A percentile compares a stretch with the other conserved stretches of the same genome.
phyloP scores from a whole-genome alignment of 2,113 vertebrate species.

The Lepidothrix coronata region DNA sequence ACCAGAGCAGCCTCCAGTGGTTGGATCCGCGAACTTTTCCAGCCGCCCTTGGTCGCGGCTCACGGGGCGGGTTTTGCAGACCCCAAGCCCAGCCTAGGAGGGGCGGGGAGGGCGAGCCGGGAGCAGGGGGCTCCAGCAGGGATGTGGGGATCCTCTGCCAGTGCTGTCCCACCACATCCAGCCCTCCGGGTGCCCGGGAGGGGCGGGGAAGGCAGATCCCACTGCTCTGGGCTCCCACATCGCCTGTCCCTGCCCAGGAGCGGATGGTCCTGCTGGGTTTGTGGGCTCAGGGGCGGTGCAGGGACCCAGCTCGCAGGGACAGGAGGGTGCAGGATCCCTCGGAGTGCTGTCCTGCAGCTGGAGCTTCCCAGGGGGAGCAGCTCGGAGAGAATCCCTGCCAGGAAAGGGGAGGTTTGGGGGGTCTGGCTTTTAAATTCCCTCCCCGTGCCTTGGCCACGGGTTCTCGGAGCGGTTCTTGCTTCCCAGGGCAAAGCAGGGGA shows the following conservation, averaged over 20 bases:
- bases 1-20: constrained; percentile 65
- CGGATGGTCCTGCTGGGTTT: neutral
- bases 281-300: neutral
- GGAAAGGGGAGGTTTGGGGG: neutral
- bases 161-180: rapidly evolving
- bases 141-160: neutral
- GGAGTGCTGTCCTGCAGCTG: neutral
- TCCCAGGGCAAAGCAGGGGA: neutral
- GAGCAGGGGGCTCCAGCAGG: neutral
- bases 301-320: neutral
- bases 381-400: neutral
- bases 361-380: neutral
- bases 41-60: neutral
- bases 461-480: neutral
- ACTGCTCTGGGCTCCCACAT: neutral
- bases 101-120: no score
- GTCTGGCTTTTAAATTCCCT: neutral
- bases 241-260: neutral
- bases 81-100: neutral
- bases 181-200: rapidly evolving
- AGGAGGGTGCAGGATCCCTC: neutral
- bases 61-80: neutral
- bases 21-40: neutral
- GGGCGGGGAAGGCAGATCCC: neutral
- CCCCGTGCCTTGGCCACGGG: neutral